These are phyloP conservation scores for Siniperca scherzeri DNA, from an alignment of 2,797 vertebrate genomes.

Conservation along the genomic window DNA sequence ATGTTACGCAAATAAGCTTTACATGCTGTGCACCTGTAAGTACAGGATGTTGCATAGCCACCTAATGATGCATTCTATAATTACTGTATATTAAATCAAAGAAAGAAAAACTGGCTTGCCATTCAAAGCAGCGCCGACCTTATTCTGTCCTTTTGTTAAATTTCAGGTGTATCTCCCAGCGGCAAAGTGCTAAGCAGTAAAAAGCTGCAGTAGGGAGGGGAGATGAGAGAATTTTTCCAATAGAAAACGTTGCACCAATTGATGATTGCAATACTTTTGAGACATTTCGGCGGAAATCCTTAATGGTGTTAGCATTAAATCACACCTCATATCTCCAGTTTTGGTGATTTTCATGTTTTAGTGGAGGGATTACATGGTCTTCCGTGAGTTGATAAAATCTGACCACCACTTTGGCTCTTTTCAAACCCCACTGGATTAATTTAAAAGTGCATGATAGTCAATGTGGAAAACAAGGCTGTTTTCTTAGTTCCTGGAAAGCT, in stretches of 20 bases:
- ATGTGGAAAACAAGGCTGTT: slow-evolving; percentile 33
- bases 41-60: slow-evolving; percentile 47
- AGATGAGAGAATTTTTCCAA: slow-evolving; percentile 13
- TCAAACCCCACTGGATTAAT: slow-evolving; percentile 42
- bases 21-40: slow-evolving; percentile 42
- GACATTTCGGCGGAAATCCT: slow-evolving; percentile 7
- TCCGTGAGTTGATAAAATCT: slow-evolving; percentile 47
- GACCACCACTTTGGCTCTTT: slow-evolving; percentile 26
- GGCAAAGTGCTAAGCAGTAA: slow-evolving; percentile 7
- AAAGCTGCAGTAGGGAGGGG: slow-evolving; percentile 16
- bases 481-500: slow-evolving; percentile 45
- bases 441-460: slow-evolving; percentile 37
- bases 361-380: slow-evolving; percentile 35
- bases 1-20: slow-evolving; percentile 41
- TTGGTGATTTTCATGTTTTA: slow-evolving; percentile 51
- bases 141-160: background rate
- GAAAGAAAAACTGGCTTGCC: slow-evolving; percentile 29
- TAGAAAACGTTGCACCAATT: slow-evolving; percentile 1
- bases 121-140: slow-evolving; percentile 34
- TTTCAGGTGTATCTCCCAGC: slow-evolving; percentile 18
- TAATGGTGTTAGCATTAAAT: slow-evolving; percentile 20
- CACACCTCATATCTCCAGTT: slow-evolving; percentile 33
- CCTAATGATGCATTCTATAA: slow-evolving; percentile 46
- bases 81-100: slow-evolving; percentile 41
- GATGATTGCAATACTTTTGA: slow-evolving; percentile 1